Conservation (phyloP, 2,797 vertebrate species). For the Propithecus deckenii region DNA sequence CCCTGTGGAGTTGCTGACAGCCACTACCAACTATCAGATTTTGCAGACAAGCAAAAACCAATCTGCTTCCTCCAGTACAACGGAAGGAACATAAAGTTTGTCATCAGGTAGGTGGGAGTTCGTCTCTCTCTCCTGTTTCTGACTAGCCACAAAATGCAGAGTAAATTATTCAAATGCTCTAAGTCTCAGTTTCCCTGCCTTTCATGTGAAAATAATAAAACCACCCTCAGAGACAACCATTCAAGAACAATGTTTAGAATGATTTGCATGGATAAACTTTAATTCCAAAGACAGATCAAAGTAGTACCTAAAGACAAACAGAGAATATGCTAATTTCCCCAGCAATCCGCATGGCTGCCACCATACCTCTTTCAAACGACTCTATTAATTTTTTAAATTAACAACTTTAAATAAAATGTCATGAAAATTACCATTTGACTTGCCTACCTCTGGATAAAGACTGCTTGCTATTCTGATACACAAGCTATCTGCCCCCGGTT, state of each 20-base stretch:
- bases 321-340: not conserved
- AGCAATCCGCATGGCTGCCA: not conserved
- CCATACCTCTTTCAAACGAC: not conserved
- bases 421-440: not conserved
- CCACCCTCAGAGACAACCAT: not conserved
- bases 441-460: not conserved
- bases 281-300: not conserved
- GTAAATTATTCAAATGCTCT: not conserved
- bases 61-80: not conserved
- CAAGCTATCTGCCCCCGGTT: not conserved
- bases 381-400: not conserved
- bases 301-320: not conserved
- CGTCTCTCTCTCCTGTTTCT: not conserved
- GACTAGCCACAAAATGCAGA: not conserved
- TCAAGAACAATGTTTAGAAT: not conserved
- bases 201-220: not conserved
- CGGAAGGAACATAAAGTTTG: not conserved
- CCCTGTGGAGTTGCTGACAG: not conserved
- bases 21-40: not conserved
- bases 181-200: not conserved
- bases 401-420: constrained; percentile 24
- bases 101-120: not conserved
- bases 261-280: not conserved
- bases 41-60: not conserved
- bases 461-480: not conserved